Conservation (phyloP, 2,113 vertebrate species). For the Gnathonemus longibarbis region DNA sequence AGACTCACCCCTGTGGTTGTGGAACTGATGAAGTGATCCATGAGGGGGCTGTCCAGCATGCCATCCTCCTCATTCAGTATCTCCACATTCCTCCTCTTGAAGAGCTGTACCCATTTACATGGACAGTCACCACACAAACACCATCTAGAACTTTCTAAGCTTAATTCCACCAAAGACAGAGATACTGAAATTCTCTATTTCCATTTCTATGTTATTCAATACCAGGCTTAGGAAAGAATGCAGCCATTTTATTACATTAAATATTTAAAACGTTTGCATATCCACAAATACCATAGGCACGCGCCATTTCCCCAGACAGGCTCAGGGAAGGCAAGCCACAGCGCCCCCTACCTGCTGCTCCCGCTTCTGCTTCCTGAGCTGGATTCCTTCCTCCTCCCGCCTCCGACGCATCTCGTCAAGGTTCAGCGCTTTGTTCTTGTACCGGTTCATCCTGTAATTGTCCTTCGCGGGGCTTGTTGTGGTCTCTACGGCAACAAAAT, state of each 20-base stretch:
- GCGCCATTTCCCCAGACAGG: background rate
- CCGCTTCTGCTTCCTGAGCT: constrained; percentile 95
- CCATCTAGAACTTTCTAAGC: background rate
- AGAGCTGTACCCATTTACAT: constrained; percentile 66
- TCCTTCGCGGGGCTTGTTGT: constrained; percentile 89
- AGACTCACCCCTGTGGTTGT: constrained; percentile 71
- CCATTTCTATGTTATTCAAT: background rate
- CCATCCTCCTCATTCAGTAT: constrained; percentile 80
- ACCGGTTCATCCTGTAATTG: constrained; percentile 97
- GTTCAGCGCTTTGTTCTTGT: constrained; percentile 98
- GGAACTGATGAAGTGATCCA: constrained; percentile 79
- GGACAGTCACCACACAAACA: background rate
- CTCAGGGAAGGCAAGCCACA: background rate
- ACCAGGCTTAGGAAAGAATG: background rate
- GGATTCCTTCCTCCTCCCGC: constrained; percentile 92
- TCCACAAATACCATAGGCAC: background rate
- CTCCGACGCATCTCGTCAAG: constrained; percentile 93
- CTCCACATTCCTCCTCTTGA: constrained; percentile 96
- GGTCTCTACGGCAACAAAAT: constrained; percentile 64
- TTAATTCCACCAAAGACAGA: background rate
- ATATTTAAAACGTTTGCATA: background rate
- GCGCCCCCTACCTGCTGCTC: constrained; percentile 78
- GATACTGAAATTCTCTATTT: background rate
- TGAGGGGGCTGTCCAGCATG: constrained; percentile 83
- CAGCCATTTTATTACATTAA: background rate